Evolutionary conservation across 53 echinoderm and acorn worm genomes (phyloP).

Genomic region (Temnopleurus reevesii): DNA sequence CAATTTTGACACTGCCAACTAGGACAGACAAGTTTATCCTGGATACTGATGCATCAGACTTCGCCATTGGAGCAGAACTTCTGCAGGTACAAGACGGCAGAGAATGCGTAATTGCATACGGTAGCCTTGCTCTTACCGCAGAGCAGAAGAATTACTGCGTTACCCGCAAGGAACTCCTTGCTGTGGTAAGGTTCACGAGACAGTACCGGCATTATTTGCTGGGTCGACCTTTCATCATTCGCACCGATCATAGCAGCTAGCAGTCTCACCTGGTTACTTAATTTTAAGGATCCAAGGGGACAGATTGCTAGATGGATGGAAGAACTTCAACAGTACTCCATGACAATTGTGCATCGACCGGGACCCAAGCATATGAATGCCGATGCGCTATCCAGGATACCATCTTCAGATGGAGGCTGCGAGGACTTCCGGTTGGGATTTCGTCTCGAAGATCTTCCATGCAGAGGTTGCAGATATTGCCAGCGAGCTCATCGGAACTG

Average conservation of each 20-base stretch:
- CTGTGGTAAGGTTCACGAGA: background rate
- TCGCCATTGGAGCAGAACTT: slow-evolving; percentile 22
- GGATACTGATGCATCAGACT: slow-evolving; percentile 29
- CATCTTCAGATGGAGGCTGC: background rate
- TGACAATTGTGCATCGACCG: too few species aligned
- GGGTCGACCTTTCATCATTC: background rate
- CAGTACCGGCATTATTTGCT: background rate
- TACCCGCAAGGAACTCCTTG: background rate
- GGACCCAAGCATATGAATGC: too few species aligned
- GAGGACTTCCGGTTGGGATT: background rate
- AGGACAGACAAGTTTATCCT: background rate
- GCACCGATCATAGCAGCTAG: background rate
- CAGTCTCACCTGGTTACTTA: too few species aligned
- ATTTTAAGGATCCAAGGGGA: too few species aligned
- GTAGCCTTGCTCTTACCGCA: background rate
- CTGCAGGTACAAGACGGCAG: slow-evolving; percentile 14
- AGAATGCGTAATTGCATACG: slow-evolving; percentile 33
- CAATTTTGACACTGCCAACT: slow-evolving; percentile 25
- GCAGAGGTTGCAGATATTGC: background rate
- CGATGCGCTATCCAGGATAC: background rate
- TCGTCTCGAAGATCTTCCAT: background rate
- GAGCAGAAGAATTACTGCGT: slow-evolving; percentile 51
- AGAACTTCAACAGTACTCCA: too few species aligned
- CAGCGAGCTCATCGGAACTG: background rate
- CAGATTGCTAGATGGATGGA: too few species aligned